Conservation (phyloP, 2,888 invertebrate genomes). For the Nipponacmea schrenckii region DNA sequence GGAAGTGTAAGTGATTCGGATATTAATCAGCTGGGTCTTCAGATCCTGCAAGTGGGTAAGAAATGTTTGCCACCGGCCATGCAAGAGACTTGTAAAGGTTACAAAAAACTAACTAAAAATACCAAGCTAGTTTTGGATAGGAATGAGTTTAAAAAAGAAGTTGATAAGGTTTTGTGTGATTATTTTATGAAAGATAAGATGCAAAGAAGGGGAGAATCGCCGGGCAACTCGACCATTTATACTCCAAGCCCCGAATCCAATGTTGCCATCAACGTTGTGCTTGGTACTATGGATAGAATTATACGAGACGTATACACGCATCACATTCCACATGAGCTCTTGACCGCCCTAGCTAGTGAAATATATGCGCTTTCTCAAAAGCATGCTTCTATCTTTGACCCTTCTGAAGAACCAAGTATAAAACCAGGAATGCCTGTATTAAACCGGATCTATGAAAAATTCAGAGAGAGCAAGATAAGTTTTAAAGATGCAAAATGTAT, state of each 20-base stretch:
- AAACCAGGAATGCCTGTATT: constrained; percentile 9
- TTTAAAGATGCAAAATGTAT: constrained; percentile 34
- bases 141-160: constrained; percentile 13
- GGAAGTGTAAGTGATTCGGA: neutral
- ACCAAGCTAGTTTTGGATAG: constrained; percentile 3
- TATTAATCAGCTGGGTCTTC: neutral
- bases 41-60: neutral
- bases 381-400: constrained; percentile 1
- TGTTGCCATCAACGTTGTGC: constrained; percentile 8
- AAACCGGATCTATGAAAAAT: constrained; percentile 28
- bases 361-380: neutral
- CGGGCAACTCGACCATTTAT: neutral
- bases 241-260: constrained; percentile 7
- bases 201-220: neutral
- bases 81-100: neutral
- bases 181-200: constrained; percentile 6
- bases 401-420: neutral
- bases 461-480: constrained; percentile 31
- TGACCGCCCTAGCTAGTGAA: constrained; percentile 10
- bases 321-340: constrained; percentile 7
- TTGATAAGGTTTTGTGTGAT: constrained; percentile 7
- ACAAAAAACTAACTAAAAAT: neutral
- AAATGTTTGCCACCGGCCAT: neutral
- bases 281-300: constrained; percentile 13
- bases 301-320: neutral